A percentile compares a stretch with the other conserved stretches of the same genome.
phyloP scores from a whole-genome alignment of 2,797 vertebrate genomes.

The Fringilla coelebs region DNA sequence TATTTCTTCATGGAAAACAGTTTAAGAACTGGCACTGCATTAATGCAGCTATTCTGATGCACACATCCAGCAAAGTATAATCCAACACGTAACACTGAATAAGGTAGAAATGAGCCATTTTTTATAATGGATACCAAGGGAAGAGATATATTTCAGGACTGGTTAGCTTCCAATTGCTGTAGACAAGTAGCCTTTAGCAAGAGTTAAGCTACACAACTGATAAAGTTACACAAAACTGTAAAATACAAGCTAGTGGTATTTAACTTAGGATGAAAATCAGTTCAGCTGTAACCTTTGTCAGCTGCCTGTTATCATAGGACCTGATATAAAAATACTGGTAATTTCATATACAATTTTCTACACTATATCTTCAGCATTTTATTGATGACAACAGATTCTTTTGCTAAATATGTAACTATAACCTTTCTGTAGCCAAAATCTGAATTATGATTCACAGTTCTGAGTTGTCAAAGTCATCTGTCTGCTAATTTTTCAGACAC shows the following conservation, averaged over 20 bases:
- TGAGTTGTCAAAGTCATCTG: neutral
- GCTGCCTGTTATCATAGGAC: neutral
- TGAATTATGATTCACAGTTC: neutral
- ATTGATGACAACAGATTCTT: neutral
- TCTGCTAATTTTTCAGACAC: neutral
- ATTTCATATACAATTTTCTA: neutral
- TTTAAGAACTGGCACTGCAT: neutral
- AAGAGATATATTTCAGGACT: neutral
- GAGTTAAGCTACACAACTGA: neutral
- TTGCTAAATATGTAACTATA: neutral
- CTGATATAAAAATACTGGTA: neutral
- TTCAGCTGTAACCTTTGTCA: neutral
- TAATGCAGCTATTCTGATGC: neutral
- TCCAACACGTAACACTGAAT: neutral
- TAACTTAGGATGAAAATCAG: neutral
- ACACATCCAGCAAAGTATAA: neutral
- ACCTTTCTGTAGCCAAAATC: neutral
- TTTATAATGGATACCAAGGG: neutral
- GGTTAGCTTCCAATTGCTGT: neutral
- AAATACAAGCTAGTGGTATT: neutral
- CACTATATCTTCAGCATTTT: neutral
- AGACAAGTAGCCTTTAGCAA: neutral
- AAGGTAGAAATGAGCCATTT: neutral
- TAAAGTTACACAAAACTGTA: neutral
- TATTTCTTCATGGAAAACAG: neutral